phyloP scores from a whole-genome alignment of 1,140 invertebrate genomes.

The Zaprionus nigranus region DNA sequence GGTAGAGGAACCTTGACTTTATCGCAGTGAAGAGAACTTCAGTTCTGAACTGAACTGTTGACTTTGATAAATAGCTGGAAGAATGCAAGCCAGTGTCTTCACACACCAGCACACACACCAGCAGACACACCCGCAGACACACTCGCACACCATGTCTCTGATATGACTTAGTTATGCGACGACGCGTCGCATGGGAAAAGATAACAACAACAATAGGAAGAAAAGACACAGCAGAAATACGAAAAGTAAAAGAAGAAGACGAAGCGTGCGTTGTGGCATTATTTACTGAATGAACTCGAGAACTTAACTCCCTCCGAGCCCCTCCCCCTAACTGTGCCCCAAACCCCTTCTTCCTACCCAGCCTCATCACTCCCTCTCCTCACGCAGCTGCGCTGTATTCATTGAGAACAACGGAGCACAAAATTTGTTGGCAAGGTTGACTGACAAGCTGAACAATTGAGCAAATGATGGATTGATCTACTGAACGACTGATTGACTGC shows the following conservation, averaged over 20 bases:
- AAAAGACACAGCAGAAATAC: slow-evolving; percentile 12
- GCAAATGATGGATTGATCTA: neutral
- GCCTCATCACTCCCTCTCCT: neutral
- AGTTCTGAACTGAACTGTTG: slow-evolving; percentile 35
- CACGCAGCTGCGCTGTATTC: slow-evolving; percentile 21
- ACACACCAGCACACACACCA: slow-evolving; percentile 4
- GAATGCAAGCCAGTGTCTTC: slow-evolving; percentile 34
- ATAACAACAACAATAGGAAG: slow-evolving; percentile 18
- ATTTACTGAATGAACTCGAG: slow-evolving; percentile 47
- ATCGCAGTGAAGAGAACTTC: slow-evolving; percentile 33
- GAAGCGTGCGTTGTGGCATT: slow-evolving; percentile 24
- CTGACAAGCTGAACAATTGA: slow-evolving; percentile 13
- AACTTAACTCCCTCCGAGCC: neutral
- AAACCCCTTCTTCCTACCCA: neutral
- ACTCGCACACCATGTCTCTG: slow-evolving; percentile 17
- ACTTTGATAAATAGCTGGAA: slow-evolving; percentile 56
- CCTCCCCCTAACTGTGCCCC: neutral
- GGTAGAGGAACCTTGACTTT: slow-evolving; percentile 35
- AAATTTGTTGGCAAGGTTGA: slow-evolving; percentile 20
- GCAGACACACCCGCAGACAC: slow-evolving; percentile 7
- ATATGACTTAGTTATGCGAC: slow-evolving; percentile 49
- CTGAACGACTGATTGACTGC: slow-evolving; percentile 6
- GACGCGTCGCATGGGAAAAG: slow-evolving; percentile 32
- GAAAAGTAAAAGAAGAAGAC: slow-evolving; percentile 2
- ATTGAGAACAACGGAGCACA: slow-evolving; percentile 14